Evolutionary conservation across 1,140 invertebrate species (phyloP), one percentile per base, ranked within the genome.

Genomic region (Lepidurus arcticus): DNA sequence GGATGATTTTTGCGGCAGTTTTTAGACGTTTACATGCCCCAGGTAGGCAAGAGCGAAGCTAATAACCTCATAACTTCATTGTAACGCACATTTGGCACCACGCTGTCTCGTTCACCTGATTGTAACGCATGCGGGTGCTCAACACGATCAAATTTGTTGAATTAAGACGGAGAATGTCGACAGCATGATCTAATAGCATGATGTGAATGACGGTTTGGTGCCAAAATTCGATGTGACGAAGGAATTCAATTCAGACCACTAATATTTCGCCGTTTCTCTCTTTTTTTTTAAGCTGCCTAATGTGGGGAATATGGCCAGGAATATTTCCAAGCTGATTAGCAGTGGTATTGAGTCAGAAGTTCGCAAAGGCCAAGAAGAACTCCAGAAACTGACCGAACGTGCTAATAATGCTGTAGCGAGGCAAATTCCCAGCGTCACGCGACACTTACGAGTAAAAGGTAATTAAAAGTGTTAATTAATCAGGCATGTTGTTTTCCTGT

Each of bases 291-390:
- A 78, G 78, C 45, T 78, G 42, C 78, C 78, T 34, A 83, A 82
- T 42, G 79, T 86, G 26, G 80, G 80, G 42, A 77, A 26, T 7
- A 81, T 84, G 4, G 84, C 86, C 7, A 81, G 82, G 7, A 86
- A 87, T 21, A 85, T 88, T 75, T 85, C 84, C 1, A 78, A 81
- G 16, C 77, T 87, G 0, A 84, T 88, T 74, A 85, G 87, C 44
- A 83, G 80, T 26, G 78, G 78, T 10, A 74, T 78, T 43, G 78
- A 78, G 43, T 45, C 43, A n/a, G 78, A 78, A 74, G 78, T 78
- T 43, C 65, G 73, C 16, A 73, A 74, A 43, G 78, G 78, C 47
- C 65, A 73, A 8, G 34, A 43, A 43, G 73, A 43, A 13, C 44
- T 78, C 9, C 65, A 75, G 78, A 43, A 73, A 9, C 10, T 75